A percentile compares a stretch with the other conserved stretches of the same genome.
Evolutionary conservation across 2,888 invertebrate species (phyloP).

Genomic region (Dicyrtoma fusca): DNA sequence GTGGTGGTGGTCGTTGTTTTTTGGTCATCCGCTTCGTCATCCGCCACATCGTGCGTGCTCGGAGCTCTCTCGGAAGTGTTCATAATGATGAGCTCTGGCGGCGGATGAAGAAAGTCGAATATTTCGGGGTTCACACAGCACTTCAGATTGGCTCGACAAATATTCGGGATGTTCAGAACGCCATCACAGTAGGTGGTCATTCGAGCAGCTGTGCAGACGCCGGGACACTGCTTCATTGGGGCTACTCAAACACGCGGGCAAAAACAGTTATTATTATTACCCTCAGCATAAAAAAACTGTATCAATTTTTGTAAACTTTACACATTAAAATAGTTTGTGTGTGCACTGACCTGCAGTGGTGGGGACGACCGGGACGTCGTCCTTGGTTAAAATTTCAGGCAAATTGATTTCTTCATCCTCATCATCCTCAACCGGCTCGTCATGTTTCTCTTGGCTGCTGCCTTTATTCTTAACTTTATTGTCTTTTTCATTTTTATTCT

Average conservation of each 20-base stretch:
- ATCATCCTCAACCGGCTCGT: constrained; percentile 32
- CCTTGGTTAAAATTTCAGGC: constrained; percentile 32
- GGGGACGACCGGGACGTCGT: constrained; percentile 32
- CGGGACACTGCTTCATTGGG: constrained; percentile 66
- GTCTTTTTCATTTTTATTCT: too few species aligned
- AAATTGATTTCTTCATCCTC: constrained; percentile 27
- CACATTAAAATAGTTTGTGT: background rate
- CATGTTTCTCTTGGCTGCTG: constrained; percentile 1
- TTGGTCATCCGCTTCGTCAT: constrained; percentile 36
- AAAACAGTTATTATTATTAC: background rate
- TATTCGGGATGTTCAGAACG: constrained; percentile 71
- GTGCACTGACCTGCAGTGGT: constrained; percentile 12
- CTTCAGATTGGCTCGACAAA: constrained; percentile 74
- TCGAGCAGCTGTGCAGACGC: constrained; percentile 80
- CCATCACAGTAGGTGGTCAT: constrained; percentile 86
- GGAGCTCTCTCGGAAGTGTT: constrained; percentile 38
- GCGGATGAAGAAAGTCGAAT: constrained; percentile 45
- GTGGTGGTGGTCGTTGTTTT: constrained; percentile 19
- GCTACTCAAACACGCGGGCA: constrained; percentile 2
- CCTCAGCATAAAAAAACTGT: background rate
- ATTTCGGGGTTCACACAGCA: constrained; percentile 70
- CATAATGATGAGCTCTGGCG: constrained; percentile 51
- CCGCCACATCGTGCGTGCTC: constrained; percentile 31
- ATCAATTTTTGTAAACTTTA: too few species aligned
- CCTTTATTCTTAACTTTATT: too few species aligned